These are phyloP conservation scores for Euleptes europaea DNA, from an alignment of 2,113 vertebrate species.

Conservation along the genomic window DNA sequence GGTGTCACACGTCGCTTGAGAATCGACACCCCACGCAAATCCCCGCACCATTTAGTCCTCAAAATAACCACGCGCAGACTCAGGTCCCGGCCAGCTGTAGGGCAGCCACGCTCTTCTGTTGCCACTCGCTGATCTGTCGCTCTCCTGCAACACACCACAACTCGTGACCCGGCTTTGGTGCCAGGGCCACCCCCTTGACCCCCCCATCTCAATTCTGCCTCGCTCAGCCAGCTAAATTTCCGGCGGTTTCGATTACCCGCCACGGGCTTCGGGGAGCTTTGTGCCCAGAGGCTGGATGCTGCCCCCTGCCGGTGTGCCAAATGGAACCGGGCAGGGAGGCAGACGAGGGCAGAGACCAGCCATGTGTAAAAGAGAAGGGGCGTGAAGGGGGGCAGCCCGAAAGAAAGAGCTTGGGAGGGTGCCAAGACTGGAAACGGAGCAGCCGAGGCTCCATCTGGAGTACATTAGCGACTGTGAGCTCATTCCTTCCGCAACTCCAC, in stretches of 20 bases:
- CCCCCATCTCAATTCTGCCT: neutral
- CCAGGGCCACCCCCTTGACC: neutral
- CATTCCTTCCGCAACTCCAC: slow-evolving; percentile 49
- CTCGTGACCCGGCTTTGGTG: neutral
- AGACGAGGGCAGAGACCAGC: neutral
- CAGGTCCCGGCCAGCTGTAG: neutral
- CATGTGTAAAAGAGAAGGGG: neutral
- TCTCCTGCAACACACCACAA: neutral
- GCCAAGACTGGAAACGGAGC: slow-evolving; percentile 11
- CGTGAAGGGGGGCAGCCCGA: neutral
- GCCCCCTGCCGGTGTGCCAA: slow-evolving; percentile 16
- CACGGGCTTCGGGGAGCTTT: neutral
- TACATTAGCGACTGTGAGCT: slow-evolving; percentile 53
- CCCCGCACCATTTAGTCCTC: neutral
- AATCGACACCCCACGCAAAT: neutral
- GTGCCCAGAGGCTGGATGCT: slow-evolving; percentile 15
- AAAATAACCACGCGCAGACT: neutral
- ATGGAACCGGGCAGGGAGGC: slow-evolving; percentile 13
- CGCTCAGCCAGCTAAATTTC: neutral
- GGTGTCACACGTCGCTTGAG: neutral
- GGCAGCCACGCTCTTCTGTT: neutral
- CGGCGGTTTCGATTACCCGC: slow-evolving; percentile 1
- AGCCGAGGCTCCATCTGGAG: slow-evolving; percentile 51
- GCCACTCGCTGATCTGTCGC: neutral
- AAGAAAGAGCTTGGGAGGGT: neutral